Base-by-base conservation (phyloP, 2,888 invertebrate species). In the Drosophila siamana region DNA sequence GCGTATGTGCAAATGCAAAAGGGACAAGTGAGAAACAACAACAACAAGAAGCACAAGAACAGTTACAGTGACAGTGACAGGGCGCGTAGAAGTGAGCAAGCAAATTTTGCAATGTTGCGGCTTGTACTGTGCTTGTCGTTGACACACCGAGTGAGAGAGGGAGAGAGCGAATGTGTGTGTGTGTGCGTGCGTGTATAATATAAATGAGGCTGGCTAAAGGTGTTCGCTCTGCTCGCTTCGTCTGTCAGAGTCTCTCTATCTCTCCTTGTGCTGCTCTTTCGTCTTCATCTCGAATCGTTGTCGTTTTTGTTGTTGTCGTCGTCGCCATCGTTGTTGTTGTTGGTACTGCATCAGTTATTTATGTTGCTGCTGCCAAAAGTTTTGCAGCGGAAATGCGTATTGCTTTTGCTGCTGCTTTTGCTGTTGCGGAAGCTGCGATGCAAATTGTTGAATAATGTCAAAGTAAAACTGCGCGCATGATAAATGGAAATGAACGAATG, bases 371-470 rank as follows among this genome's bases (percentile, higher is more conserved):
- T 79, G 76, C 82, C 80, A 69, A 80, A 80, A 81, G 38, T 81
- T 69, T 78, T 78, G 78, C 66, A 68, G 67, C 77, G 68, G 80
- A 77, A 77, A 69, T 80, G 74, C 72, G 72, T 74, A 50, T 66
- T 41, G 54, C 11, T 33, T n/a, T 16, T 59, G 44, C 5, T 54
- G 46, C 2, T 55, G 46, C 7, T 40, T 52, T 15, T 43, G 55
- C 36, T 54, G 55, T 44, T 62, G 71, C 81, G 85, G 85, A 85
- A 85, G 72, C 82, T 63, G 69, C 68, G 65, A 70, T 82, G 82
- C 85, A 85, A 82, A 82, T 82, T 82, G 81, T 81, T 81, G 84
- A 84, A 81, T 81, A 81, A 81, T 81, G 82, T 82, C 85, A 74
- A 80, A 80, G 80, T 52, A 67, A 85, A 85, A 82, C 80, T 74